Evolutionary conservation across 2,113 vertebrate genomes (phyloP).

Genomic region (Marcusenius ussheri): DNA sequence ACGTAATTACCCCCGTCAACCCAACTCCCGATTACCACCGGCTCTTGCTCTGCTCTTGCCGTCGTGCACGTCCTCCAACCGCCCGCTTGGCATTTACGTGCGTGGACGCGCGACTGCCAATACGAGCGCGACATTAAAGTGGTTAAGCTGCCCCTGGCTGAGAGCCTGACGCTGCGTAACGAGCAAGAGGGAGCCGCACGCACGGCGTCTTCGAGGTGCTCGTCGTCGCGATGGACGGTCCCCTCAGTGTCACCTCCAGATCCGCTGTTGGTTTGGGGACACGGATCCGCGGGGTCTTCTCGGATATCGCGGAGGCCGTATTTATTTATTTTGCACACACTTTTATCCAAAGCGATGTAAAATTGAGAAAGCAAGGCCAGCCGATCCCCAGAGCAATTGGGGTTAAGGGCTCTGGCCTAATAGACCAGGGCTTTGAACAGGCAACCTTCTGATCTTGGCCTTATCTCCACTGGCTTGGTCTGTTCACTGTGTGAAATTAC

Average conservation of each 20-base stretch:
- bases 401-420: background rate
- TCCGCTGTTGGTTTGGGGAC: background rate
- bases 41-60: background rate
- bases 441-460: background rate
- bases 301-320: background rate
- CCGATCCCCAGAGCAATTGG: background rate
- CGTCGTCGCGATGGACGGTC: background rate
- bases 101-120: background rate
- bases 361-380: background rate
- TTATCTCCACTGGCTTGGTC: background rate
- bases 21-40: background rate
- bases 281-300: background rate
- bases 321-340: background rate
- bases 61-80: background rate
- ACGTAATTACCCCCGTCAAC: background rate
- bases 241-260: background rate
- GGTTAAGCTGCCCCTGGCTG: background rate
- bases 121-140: background rate
- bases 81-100: background rate
- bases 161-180: background rate
- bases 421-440: background rate
- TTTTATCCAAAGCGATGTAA: background rate
- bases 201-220: background rate
- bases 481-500: background rate
- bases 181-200: background rate